Evolutionary conservation across 2,113 vertebrate species (phyloP).

Genomic region (Macrotus californicus): DNA sequence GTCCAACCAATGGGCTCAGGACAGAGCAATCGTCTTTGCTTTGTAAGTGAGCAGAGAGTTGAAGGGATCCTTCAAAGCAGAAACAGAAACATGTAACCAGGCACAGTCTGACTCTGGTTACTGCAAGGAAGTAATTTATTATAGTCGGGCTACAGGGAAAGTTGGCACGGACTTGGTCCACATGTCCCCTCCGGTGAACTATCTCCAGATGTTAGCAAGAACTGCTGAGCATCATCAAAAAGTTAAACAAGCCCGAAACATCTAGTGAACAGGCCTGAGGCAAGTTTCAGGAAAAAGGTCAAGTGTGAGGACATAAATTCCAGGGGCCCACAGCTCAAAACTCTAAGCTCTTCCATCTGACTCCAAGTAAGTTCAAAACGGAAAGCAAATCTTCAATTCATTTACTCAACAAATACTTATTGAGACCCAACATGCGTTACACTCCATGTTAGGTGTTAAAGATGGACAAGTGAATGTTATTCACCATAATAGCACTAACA

Average conservation of each 20-base stretch:
- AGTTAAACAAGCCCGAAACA: constrained; percentile 15
- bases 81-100: background rate
- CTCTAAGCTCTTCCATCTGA: background rate
- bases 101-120: constrained; percentile 35
- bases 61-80: background rate
- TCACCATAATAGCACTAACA: background rate
- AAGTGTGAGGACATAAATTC: constrained; percentile 18
- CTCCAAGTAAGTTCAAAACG: background rate
- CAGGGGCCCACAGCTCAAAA: background rate
- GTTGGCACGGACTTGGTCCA: background rate
- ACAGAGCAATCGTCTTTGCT: background rate
- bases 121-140: constrained; percentile 49
- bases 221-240: constrained; percentile 27
- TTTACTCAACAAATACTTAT: background rate
- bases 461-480: background rate
- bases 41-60: background rate
- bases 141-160: background rate
- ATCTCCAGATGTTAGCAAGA: constrained; percentile 40
- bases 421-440: background rate
- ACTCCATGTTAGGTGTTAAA: background rate
- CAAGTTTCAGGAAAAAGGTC: constrained; percentile 12
- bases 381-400: background rate
- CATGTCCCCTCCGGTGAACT: background rate
- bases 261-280: constrained; percentile 20
- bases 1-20: background rate